These are phyloP conservation scores for Herpetotheres cachinnans DNA, from an alignment of 2,113 vertebrate species.

Conservation along the genomic window DNA sequence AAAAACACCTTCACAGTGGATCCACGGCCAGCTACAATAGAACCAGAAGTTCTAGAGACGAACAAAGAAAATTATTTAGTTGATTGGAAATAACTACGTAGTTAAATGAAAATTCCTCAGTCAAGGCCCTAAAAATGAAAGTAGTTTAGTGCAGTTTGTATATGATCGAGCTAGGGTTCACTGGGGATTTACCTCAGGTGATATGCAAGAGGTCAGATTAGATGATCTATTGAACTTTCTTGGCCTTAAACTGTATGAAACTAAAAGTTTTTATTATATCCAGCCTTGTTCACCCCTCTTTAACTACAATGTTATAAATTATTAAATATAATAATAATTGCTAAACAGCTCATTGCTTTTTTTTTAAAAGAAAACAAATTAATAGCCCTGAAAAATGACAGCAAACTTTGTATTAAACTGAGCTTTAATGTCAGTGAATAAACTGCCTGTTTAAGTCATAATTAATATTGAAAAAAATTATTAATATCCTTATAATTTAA, in stretches of 20 bases:
- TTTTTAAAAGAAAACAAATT: not conserved
- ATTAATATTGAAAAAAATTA: not conserved
- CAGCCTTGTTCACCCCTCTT: not conserved
- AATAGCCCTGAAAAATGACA: not conserved
- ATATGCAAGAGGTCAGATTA: not conserved
- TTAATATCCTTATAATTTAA: not conserved
- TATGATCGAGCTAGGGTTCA: not conserved
- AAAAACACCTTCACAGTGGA: not conserved
- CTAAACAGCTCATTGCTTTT: not conserved
- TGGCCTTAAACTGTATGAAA: not conserved
- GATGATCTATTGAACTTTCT: constrained; percentile 22
- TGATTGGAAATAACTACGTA: not conserved
- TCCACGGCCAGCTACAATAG: not conserved
- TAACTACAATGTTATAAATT: not conserved
- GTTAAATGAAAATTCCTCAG: not conserved
- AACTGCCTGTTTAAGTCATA: not conserved
- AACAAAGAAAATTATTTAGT: not conserved
- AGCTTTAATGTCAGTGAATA: not conserved
- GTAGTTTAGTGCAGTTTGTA: not conserved
- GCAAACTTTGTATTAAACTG: not conserved
- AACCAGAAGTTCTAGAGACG: not conserved
- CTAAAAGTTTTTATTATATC: constrained; percentile 13
- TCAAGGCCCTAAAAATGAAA: not conserved
- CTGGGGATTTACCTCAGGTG: not conserved
- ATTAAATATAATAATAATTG: constrained; percentile 19